Evolutionary conservation across 2,797 vertebrate genomes (phyloP).

Genomic region (Poecilia wingei): DNA sequence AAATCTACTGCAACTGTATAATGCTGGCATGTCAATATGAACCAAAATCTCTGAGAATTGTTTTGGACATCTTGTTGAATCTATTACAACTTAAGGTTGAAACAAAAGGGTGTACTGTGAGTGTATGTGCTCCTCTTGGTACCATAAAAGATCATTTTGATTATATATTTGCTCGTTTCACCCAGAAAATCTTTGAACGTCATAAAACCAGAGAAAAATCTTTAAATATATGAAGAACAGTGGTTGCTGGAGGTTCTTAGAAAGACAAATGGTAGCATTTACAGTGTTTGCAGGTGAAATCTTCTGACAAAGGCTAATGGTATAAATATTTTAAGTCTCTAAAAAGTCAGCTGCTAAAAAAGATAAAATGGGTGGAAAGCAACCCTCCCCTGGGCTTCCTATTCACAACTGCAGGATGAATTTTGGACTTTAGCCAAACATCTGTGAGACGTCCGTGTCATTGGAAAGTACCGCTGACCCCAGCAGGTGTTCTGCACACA

Average conservation of each 20-base stretch:
- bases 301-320: neutral
- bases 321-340: neutral
- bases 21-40: neutral
- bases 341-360: conserved; percentile 11
- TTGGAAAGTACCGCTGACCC: conserved; percentile 57
- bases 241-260: neutral
- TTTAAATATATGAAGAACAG: neutral
- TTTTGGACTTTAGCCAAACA: conserved; percentile 54
- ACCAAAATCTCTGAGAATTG: neutral
- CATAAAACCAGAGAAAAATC: neutral
- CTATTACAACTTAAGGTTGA: neutral
- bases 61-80: neutral
- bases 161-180: neutral
- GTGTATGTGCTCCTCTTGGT: neutral
- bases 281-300: neutral
- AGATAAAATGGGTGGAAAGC: neutral
- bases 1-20: neutral
- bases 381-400: conserved; percentile 13
- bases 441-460: conserved; percentile 62
- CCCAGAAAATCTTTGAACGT: neutral
- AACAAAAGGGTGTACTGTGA: neutral
- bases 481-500: conserved; percentile 63
- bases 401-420: conserved; percentile 24
- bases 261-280: neutral
- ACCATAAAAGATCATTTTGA: neutral